Percentiles rank a stretch among this genome's conserved stretches.
Evolutionary conservation across 2,113 vertebrate species (phyloP).

Genomic region (Polypterus senegalus): DNA sequence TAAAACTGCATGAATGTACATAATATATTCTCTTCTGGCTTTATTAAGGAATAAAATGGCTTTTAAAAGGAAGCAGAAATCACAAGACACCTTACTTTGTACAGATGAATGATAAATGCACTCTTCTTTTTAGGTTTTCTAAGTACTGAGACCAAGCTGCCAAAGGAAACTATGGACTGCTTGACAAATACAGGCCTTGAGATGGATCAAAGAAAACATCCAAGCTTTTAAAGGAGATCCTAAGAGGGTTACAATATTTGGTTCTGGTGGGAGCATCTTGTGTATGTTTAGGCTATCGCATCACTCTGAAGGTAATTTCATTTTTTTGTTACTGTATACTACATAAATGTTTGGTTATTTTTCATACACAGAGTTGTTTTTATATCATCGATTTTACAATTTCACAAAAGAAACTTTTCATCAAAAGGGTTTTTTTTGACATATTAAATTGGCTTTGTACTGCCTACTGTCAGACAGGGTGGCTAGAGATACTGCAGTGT

Average conservation of each 20-base stretch:
- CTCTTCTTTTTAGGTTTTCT: conserved; percentile 66
- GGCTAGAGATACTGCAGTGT: too few relatives aligned
- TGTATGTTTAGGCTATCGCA: conserved; percentile 91
- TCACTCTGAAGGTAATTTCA: conserved; percentile 81
- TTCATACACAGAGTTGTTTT: conserved; percentile 3
- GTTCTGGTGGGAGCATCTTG: conserved; percentile 92
- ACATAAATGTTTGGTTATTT: conserved; percentile 12
- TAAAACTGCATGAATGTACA: too few relatives aligned
- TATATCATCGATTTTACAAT: conserved; percentile 51
- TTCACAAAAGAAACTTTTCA: conserved; percentile 59
- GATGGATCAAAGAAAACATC: conserved; percentile 95
- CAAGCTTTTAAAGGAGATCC: conserved; percentile 88
- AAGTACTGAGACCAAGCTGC: conserved; percentile 91
- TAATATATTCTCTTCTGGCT: too few relatives aligned
- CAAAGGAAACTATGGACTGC: conserved; percentile 88
- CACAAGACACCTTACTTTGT: too few relatives aligned
- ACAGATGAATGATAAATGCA: too few relatives aligned
- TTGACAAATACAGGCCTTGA: conserved; percentile 91
- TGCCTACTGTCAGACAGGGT: too few relatives aligned
- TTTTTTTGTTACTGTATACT: neutral
- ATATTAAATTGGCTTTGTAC: too few relatives aligned
- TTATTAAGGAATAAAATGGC: too few relatives aligned
- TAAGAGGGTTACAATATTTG: conserved; percentile 89
- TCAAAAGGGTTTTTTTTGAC: too few relatives aligned
- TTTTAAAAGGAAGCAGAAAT: too few relatives aligned